Base-by-base conservation (phyloP, 2,888 invertebrate genomes). In the Endotricha flammealis region DNA sequence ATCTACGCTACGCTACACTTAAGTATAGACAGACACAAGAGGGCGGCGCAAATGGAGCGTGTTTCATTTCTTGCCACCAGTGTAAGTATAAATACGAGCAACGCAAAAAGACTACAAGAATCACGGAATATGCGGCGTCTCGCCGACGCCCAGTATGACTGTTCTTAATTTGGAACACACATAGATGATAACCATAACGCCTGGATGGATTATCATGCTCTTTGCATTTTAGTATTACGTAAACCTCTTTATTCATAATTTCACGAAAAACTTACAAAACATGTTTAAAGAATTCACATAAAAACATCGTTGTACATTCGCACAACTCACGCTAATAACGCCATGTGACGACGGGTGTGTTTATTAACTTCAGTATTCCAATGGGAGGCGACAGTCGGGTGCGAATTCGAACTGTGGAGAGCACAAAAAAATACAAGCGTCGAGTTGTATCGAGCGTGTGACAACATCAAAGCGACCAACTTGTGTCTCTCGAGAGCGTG, bases 21-120 rank as follows among this genome's bases (percentile, higher is more conserved):
- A 45, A 37, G 45, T 39, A 50, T 57, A 50, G 49, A 46, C 41
- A 49, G 50, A 56, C 48, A 57, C 52, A 48, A 63, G 64, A 66
- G 61, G 66, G 61, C 59, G 58, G 42, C 55, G 65, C 64, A 74
- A 75, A 68, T 74, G 75, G 70, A 75, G 76, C 73, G 70, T 75
- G 68, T 48, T 64, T 72, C 63, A 55, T 73, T 73, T 69, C 71
- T 73, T 71, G 64, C 68, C 57, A 62, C 63, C 59, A 33, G 16
- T 33, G 62, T 38, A n/a, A n/a, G 62, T 62, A 70, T 64, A 68
- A 52, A 33, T 54, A 42, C 44, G 56, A 50, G 57, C 61, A 66
- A 67, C 65, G 67, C 69, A 77, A 78, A 76, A 74, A 73, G 67
- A 69, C 66, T 53, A 58, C 69, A 64, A 62, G 56, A 64, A 68